Evolutionary conservation across 2,888 invertebrate species (phyloP).

Genomic region (Heteromyza rotundicornis): DNA sequence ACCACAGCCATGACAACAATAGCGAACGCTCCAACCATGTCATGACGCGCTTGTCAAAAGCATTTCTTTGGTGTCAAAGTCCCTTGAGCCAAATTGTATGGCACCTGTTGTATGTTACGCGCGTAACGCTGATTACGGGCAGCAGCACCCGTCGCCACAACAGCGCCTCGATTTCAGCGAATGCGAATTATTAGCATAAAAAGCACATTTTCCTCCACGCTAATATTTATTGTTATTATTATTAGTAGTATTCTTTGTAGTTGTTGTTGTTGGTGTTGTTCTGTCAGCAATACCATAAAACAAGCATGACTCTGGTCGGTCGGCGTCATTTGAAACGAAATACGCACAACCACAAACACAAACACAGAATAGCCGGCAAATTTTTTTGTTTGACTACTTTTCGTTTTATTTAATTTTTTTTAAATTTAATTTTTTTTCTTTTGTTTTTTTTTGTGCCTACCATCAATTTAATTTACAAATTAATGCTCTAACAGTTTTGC

Average conservation of each 20-base stretch:
- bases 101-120: conserved; percentile 10
- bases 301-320: neutral
- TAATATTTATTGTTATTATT: neutral
- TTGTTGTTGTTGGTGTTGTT: neutral
- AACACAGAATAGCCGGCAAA: too few species aligned
- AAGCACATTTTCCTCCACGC: neutral
- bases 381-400: too few species aligned
- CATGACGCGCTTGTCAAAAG: neutral
- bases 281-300: neutral
- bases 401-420: neutral
- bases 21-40: too few species aligned
- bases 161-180: too few species aligned
- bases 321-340: neutral
- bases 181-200: neutral
- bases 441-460: neutral
- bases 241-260: neutral
- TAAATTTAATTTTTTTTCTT: neutral
- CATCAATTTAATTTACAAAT: conserved; percentile 4
- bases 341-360: too few species aligned
- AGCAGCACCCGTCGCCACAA: too few species aligned
- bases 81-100: conserved; percentile 4
- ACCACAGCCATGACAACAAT: neutral
- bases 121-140: neutral
- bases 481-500: neutral
- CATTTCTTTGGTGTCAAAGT: conserved; percentile 15